phyloP scores from a whole-genome alignment of 2,113 vertebrate genomes.

The Brachirus orientalis region DNA sequence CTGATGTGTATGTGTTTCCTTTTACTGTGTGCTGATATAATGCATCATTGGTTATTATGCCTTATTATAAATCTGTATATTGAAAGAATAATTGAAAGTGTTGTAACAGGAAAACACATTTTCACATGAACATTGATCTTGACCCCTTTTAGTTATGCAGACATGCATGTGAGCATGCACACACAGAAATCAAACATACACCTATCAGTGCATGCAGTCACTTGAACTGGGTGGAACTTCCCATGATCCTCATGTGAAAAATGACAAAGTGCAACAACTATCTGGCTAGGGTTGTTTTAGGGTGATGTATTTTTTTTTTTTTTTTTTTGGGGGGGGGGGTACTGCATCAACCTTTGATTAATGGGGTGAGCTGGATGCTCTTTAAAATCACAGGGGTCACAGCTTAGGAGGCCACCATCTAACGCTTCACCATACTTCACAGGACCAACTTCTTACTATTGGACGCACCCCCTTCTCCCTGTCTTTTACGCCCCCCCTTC shows the following conservation, averaged over 20 bases:
- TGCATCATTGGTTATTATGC: constrained; percentile 3
- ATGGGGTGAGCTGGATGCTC: constrained; percentile 65
- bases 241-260: constrained; percentile 63
- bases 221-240: constrained; percentile 35
- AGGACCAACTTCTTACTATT: constrained; percentile 54
- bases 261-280: constrained; percentile 58
- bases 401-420: constrained; percentile 65
- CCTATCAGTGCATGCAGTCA: not conserved
- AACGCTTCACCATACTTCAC: constrained; percentile 73
- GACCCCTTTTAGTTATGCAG: constrained; percentile 1
- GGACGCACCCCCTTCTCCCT: constrained; percentile 18
- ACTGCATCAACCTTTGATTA: constrained; percentile 73
- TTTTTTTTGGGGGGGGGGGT: too few relatives aligned
- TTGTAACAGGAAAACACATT: not conserved
- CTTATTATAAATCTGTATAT: constrained; percentile 1
- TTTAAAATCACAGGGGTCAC: constrained; percentile 75
- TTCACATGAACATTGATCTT: not conserved
- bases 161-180: not conserved
- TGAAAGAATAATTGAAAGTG: not conserved
- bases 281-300: constrained; percentile 25
- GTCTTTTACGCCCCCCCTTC: constrained; percentile 2
- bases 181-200: constrained; percentile 2
- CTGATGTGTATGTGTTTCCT: not conserved
- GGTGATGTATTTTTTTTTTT: too few relatives aligned
- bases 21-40: constrained; percentile 18